A percentile compares a stretch with the other conserved stretches of the same genome.
Conservation (phyloP, 2,888 invertebrate genomes). For the Eurytoma californica region DNA sequence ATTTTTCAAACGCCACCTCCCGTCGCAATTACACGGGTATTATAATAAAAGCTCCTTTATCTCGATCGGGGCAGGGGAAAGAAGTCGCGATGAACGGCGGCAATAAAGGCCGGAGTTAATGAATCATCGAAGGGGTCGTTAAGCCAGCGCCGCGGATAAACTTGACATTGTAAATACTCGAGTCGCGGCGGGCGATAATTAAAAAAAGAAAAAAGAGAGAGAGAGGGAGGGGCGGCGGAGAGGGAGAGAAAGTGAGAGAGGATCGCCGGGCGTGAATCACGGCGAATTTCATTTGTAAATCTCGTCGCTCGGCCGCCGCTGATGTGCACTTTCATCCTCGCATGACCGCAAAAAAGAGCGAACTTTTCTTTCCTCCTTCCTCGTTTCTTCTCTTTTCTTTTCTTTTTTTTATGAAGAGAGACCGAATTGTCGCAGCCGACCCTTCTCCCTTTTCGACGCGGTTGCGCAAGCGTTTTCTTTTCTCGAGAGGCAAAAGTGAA, state of each 20-base stretch:
- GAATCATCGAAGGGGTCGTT: slow-evolving; percentile 12
- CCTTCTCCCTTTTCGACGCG: slow-evolving; percentile 2
- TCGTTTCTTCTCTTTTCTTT: too few relatives aligned
- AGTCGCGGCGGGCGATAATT: neutral
- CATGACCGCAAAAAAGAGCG: slow-evolving; percentile 1
- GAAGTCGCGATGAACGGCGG: slow-evolving; percentile 1
- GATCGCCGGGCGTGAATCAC: slow-evolving; percentile 26
- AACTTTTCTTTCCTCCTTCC: too few relatives aligned
- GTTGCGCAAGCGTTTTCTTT: slow-evolving; percentile 4
- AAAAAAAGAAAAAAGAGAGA: slow-evolving; percentile 1
- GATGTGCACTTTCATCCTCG: slow-evolving; percentile 37
- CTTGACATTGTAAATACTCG: slow-evolving; percentile 28
- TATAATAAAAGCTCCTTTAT: slow-evolving; percentile 8
- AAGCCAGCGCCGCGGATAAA: slow-evolving; percentile 4
- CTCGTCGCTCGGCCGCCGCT: slow-evolving; percentile 10
- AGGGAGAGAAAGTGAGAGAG: slow-evolving; percentile 28
- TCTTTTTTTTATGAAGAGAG: neutral
- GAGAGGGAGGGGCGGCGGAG: neutral
- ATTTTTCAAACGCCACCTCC: too few relatives aligned
- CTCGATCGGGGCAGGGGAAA: neutral
- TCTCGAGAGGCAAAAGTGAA: neutral
- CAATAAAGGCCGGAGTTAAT: slow-evolving; percentile 5
- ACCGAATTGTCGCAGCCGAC: neutral
- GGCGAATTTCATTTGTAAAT: slow-evolving; percentile 38
- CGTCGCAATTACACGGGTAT: too few relatives aligned